Evolutionary conservation across 2,113 vertebrate genomes (phyloP).

Genomic region (Lophochroa leadbeateri): DNA sequence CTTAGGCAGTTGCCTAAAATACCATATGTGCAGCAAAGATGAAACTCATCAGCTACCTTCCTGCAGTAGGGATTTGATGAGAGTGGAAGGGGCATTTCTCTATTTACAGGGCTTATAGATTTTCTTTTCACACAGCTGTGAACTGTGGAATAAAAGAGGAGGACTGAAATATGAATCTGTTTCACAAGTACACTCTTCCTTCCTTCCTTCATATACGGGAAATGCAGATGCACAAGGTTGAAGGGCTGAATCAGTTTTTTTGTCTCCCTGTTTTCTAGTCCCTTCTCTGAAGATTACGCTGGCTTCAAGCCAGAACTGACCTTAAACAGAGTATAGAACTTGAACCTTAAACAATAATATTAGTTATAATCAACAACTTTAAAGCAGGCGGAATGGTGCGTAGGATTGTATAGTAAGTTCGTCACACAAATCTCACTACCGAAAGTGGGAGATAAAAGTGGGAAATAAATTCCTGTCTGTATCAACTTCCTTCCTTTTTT

Average conservation of each 20-base stretch:
- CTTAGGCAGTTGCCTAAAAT: not conserved
- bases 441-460: not conserved
- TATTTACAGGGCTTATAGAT: not conserved
- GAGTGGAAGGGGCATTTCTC: not conserved
- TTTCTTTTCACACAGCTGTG: not conserved
- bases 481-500: not conserved
- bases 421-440: not conserved
- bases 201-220: not conserved
- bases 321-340: not conserved
- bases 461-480: not conserved
- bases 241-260: constrained; percentile 5
- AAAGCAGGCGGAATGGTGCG: not conserved
- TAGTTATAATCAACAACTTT: constrained; percentile 4
- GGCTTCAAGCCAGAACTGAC: constrained; percentile 1
- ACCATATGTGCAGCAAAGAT: not conserved
- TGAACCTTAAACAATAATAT: constrained; percentile 1
- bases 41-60: not conserved
- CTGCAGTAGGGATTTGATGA: not conserved
- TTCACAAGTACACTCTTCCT: constrained; percentile 2
- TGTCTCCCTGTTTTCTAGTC: constrained; percentile 20
- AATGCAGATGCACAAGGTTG: not conserved
- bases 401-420: not conserved
- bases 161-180: not conserved
- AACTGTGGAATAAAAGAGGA: not conserved
- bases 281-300: constrained; percentile 11